These are phyloP conservation scores for Pelecanoides urinatrix DNA, from an alignment of 2,113 vertebrate species.

Conservation along the genomic window DNA sequence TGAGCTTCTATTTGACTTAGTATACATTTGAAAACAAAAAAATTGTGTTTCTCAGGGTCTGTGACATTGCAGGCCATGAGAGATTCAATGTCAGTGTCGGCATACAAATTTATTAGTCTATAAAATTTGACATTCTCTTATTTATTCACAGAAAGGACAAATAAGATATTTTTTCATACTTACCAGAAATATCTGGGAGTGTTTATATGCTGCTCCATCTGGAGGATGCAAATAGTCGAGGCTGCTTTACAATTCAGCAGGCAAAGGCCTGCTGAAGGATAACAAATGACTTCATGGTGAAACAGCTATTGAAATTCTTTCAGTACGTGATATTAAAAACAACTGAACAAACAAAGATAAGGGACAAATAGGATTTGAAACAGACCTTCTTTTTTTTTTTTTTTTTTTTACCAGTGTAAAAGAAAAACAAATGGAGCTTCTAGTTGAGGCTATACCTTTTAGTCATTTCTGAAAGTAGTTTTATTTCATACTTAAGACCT, in stretches of 20 bases:
- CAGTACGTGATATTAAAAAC: conserved; percentile 99
- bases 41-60: conserved; percentile 72
- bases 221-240: conserved; percentile 93
- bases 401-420: conserved; percentile 61
- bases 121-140: conserved; percentile 89
- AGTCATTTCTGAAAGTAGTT: conserved; percentile 36
- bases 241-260: conserved; percentile 97
- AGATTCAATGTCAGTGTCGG: conserved; percentile 75
- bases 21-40: conserved; percentile 66
- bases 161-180: conserved; percentile 88
- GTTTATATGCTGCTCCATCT: conserved; percentile 91
- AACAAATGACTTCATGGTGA: conserved; percentile 99
- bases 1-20: conserved; percentile 74
- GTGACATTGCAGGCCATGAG: conserved; percentile 71
- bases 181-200: conserved; percentile 82
- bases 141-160: conserved; percentile 84
- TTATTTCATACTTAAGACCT: neutral
- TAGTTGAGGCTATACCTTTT: conserved; percentile 51
- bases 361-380: conserved; percentile 96
- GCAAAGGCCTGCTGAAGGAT: conserved; percentile 96
- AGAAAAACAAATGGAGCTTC: conserved; percentile 72
- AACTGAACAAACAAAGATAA: conserved; percentile 99
- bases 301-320: conserved; percentile 99
- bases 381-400: conserved; percentile 80
- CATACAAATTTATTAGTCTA: conserved; percentile 82